These are phyloP conservation scores for Volucella inflata DNA, from an alignment of 2,888 invertebrate genomes.

Conservation along the genomic window DNA sequence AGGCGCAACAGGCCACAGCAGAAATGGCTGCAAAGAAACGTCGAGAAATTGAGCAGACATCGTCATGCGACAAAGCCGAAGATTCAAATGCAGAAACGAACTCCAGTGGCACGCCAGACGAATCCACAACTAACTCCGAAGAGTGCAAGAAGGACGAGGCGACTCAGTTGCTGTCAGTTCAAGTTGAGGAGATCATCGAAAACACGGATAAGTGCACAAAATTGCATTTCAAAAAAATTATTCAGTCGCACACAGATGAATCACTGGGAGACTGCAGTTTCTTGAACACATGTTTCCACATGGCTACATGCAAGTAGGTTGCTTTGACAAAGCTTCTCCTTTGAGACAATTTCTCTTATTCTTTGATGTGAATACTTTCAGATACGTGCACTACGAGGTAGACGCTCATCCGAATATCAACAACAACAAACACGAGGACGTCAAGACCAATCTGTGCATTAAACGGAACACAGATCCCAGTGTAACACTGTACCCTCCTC, in stretches of 20 bases:
- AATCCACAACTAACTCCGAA: conserved; percentile 76
- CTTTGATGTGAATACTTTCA: conserved; percentile 79
- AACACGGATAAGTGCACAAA: conserved; percentile 89
- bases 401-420: conserved; percentile 86
- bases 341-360: neutral
- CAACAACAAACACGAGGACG: conserved; percentile 82
- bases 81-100: conserved; percentile 72
- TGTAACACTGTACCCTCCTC: conserved; percentile 92
- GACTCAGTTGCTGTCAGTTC: conserved; percentile 33
- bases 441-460: conserved; percentile 81
- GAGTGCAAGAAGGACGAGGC: conserved; percentile 62
- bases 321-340: neutral
- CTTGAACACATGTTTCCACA: conserved; percentile 98
- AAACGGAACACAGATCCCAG: conserved; percentile 82
- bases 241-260: conserved; percentile 97
- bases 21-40: conserved; percentile 82
- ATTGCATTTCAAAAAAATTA: conserved; percentile 98
- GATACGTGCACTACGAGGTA: conserved; percentile 98
- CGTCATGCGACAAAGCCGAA: conserved; percentile 61
- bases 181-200: conserved; percentile 70
- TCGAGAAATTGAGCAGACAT: conserved; percentile 71
- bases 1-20: conserved; percentile 84
- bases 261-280: conserved; percentile 98
- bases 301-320: conserved; percentile 97
- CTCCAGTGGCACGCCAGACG: conserved; percentile 79